phyloP scores from a whole-genome alignment of 2,888 invertebrate genomes.

The Esperia sulphurella region DNA sequence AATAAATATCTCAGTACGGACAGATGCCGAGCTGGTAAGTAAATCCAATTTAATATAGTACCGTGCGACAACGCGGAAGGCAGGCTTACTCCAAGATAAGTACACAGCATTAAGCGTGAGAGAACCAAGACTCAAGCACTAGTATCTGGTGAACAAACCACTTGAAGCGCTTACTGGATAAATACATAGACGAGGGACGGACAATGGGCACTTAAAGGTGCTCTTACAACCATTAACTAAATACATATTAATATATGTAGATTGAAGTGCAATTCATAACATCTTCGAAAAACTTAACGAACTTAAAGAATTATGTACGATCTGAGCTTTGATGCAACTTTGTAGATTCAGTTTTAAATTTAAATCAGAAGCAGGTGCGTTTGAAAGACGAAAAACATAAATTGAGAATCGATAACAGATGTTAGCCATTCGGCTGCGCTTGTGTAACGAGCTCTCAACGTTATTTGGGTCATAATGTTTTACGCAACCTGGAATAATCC shows the following conservation, averaged over 20 bases:
- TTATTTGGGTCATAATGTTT: slow-evolving; percentile 54
- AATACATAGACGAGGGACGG: slow-evolving; percentile 28
- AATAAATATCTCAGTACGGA: slow-evolving; percentile 65
- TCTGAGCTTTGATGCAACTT: slow-evolving; percentile 20
- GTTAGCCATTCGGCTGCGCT: slow-evolving; percentile 58
- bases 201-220: slow-evolving; percentile 49
- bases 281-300: slow-evolving; percentile 35
- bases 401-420: slow-evolving; percentile 71
- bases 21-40: slow-evolving; percentile 39
- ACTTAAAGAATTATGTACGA: slow-evolving; percentile 11
- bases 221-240: slow-evolving; percentile 51
- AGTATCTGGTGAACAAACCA: slow-evolving; percentile 58
- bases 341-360: slow-evolving; percentile 37
- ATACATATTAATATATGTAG: slow-evolving; percentile 35
- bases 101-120: slow-evolving; percentile 44
- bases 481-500: slow-evolving; percentile 55
- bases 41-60: slow-evolving; percentile 35
- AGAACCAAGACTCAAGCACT: slow-evolving; percentile 48
- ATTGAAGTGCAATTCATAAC: slow-evolving; percentile 24
- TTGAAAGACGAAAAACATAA: slow-evolving; percentile 69
- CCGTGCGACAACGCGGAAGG: slow-evolving; percentile 53
- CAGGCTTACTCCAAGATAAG: slow-evolving; percentile 23
- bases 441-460: slow-evolving; percentile 47
- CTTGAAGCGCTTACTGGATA: slow-evolving; percentile 40
- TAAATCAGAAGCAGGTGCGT: slow-evolving; percentile 63